Evolutionary conservation across 2,113 vertebrate species (phyloP).

Genomic region (Girardinichthys multiradiatus): DNA sequence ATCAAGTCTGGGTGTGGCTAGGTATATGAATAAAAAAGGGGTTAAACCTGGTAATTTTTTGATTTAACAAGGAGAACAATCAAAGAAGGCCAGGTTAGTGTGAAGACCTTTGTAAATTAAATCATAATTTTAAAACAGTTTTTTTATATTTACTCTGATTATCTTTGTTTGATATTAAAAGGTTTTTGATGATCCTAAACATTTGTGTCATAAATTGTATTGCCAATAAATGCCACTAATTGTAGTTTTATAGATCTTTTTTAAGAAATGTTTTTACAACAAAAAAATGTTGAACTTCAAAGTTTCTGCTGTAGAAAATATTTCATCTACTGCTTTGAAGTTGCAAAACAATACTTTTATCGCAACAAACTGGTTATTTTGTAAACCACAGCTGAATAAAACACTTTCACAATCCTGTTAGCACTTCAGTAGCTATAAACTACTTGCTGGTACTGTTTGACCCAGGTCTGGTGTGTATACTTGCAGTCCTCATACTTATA

Average conservation of each 20-base stretch:
- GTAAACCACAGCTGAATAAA: neutral
- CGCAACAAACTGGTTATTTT: neutral
- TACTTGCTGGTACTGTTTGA: slow-evolving; percentile 46
- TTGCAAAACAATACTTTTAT: neutral
- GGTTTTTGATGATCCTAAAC: neutral
- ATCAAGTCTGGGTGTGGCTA: neutral
- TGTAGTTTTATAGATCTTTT: neutral
- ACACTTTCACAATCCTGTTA: neutral
- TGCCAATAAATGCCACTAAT: neutral
- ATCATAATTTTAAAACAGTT: neutral
- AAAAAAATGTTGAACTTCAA: neutral
- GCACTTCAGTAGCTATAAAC: slow-evolving; percentile 7
- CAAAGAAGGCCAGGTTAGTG: neutral
- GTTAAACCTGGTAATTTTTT: neutral
- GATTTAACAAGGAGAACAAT: neutral
- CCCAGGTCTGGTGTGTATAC: slow-evolving; percentile 67
- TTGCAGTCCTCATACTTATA: slow-evolving; percentile 91
- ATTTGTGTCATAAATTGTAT: neutral
- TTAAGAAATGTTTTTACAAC: neutral
- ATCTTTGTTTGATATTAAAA: too few species aligned
- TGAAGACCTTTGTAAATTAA: neutral
- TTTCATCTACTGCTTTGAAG: neutral
- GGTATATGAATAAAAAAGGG: neutral
- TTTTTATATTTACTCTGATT: too few species aligned
- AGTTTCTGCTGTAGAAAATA: neutral